Conservation (phyloP, 2,888 invertebrate genomes). For the Coecobrya sp. region DNA sequence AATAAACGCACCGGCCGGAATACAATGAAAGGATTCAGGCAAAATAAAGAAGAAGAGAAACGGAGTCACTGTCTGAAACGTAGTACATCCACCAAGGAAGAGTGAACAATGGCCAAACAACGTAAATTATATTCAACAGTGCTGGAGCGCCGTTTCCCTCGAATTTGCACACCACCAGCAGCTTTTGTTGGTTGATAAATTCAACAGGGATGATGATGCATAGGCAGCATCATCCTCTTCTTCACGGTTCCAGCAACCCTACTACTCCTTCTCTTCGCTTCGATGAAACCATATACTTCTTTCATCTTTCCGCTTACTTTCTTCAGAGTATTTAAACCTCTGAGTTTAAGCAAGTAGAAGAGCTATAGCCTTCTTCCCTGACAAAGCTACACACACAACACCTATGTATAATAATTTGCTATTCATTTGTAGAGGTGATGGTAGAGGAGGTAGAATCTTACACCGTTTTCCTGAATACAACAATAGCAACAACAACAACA, state of each 20-base stretch:
- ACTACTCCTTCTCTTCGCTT: constrained; percentile 20
- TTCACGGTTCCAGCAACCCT: not conserved
- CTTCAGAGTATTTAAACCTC: constrained; percentile 33
- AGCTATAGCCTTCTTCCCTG: constrained; percentile 10
- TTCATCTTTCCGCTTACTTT: constrained; percentile 63
- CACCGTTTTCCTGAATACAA: not conserved
- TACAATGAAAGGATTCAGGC: constrained; percentile 35
- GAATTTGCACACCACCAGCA: constrained; percentile 38
- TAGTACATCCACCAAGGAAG: constrained; percentile 5
- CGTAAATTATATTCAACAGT: constrained; percentile 17
- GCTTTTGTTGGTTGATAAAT: not conserved
- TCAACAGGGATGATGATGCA: constrained; percentile 14
- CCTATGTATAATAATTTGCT: constrained; percentile 50
- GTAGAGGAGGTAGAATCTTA: no score
- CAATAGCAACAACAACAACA: constrained; percentile 28
- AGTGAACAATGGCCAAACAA: not conserved
- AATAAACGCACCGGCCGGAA: constrained; percentile 30
- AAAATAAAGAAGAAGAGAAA: not conserved
- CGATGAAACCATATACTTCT: constrained; percentile 8
- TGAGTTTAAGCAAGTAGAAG: constrained; percentile 49
- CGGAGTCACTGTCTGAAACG: not conserved
- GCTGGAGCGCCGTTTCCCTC: not conserved
- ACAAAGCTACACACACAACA: constrained; percentile 18
- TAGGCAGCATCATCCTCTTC: constrained; percentile 23
- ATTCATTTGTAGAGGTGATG: not conserved